A percentile compares a stretch with the other conserved stretches of the same genome.
These are phyloP conservation scores for Drosophila anomalata DNA, from an alignment of 2,888 invertebrate species.

Conservation along the genomic window DNA sequence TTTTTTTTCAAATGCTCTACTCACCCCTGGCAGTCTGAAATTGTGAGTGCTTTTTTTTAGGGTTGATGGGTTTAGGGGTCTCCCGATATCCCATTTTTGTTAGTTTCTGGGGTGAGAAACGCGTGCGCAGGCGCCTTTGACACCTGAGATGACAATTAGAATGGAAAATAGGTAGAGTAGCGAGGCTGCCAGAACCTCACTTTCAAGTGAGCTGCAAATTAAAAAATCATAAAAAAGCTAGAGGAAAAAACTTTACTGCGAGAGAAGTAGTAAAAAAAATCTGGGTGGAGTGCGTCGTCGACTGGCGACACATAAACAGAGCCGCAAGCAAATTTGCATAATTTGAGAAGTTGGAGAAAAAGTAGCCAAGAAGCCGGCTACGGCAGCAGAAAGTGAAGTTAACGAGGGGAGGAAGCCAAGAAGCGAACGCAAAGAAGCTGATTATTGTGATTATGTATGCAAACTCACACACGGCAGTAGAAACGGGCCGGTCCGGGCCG, in stretches of 20 bases:
- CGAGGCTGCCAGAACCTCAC: conserved; percentile 33
- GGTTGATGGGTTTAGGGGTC: conserved; percentile 30
- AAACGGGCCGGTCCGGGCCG: conserved; percentile 30
- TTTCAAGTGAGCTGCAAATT: conserved; percentile 69
- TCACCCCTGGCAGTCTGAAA: conserved; percentile 17
- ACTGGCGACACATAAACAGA: conserved; percentile 59
- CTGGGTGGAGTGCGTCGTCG: conserved; percentile 56
- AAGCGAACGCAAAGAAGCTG: conserved; percentile 55
- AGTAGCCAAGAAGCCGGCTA: conserved; percentile 18
- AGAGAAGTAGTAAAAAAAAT: conserved; percentile 44
- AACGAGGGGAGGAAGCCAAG: conserved; percentile 56
- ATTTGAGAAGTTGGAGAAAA: conserved; percentile 50
- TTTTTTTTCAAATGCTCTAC: conserved; percentile 7
- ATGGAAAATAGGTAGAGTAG: conserved; percentile 6
- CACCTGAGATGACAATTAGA: conserved; percentile 66
- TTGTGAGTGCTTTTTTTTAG: conserved; percentile 13
- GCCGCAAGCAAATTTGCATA: conserved; percentile 70
- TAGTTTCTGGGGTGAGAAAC: conserved; percentile 45
- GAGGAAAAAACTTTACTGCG: conserved; percentile 31
- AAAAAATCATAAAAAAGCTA: conserved; percentile 68
- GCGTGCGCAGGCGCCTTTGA: conserved; percentile 71
- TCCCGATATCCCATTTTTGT: neutral
- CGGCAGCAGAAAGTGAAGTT: conserved; percentile 71
- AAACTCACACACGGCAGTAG: conserved; percentile 40
- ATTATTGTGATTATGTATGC: conserved; percentile 73